Evolutionary conservation across 2,113 vertebrate species (phyloP), one percentile per base, ranked within the genome.

Genomic region (Muntiacus muntjak): DNA sequence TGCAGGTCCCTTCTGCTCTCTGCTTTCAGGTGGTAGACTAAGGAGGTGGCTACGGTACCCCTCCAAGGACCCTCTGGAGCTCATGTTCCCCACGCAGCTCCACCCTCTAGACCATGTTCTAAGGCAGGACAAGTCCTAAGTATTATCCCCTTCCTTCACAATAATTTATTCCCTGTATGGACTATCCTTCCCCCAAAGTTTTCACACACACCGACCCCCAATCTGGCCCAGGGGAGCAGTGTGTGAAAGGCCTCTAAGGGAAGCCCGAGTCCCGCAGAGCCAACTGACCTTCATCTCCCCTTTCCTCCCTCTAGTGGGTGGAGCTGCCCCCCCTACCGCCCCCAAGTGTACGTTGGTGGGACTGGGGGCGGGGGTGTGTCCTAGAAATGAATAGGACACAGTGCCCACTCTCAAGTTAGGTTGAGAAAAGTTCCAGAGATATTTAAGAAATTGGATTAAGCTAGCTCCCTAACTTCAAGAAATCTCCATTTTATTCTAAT

Each of bases 141-240:
- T 8, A n/a, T 14, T 2, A 7, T 50, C 9, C 52, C 47, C 19
- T 45, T 91, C 47, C 36, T 47, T 67, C 19, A 23, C 81, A 89
- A 83, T 95, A 96, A 97, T 89, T 97, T 95, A 97, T 98, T 98
- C 94, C 58, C 55, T 76, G 3, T 54, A 2, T 15, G 33, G 54
- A 64, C 82, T 1, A 11, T 43, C 81, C 71, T 30, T 64, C 3
- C 92, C 36, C 45, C 6, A 17, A 8, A n/a, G 12, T 23, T 81
- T 50, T 50, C 10, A 3, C 21, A 76, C 36, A 26, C 40, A 76
- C 40, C 7, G 23, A 40, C 33, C 28, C 26, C 64, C 64, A 64
- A 10, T 83, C 89, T 17, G 76, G 62, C 82, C 88, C 71, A 23
- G 57, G 52, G 33, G 23, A 92, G 36, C 23, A 7, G 30, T 74